Percentiles rank a stretch among this genome's conserved stretches.
phyloP scores from a whole-genome alignment of 2,113 vertebrate genomes.

The Siphamia tubifer region DNA sequence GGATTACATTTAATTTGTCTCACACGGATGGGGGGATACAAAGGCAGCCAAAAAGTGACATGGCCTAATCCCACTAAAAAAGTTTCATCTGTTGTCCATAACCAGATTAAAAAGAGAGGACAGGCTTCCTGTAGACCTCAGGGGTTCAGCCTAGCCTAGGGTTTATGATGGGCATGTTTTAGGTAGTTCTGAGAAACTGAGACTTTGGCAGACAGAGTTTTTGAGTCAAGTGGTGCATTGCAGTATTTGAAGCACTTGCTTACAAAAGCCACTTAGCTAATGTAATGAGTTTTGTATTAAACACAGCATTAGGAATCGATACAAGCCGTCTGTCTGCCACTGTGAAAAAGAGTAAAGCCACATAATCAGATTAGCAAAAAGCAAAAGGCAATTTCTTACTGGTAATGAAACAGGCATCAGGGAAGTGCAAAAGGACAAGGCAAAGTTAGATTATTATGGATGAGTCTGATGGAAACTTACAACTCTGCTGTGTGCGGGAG shows the following conservation, averaged over 20 bases:
- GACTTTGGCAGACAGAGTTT: slow-evolving; percentile 12
- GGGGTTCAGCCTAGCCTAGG: slow-evolving; percentile 28
- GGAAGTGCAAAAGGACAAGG: slow-evolving; percentile 45
- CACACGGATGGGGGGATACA: slow-evolving; percentile 46
- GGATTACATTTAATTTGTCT: slow-evolving; percentile 75
- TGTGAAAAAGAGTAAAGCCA: slow-evolving; percentile 40
- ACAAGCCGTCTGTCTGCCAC: slow-evolving; percentile 38
- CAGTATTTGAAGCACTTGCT: slow-evolving; percentile 29
- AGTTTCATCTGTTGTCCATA: slow-evolving; percentile 49
- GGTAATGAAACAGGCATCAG: slow-evolving; percentile 51
- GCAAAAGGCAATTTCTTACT: slow-evolving; percentile 61
- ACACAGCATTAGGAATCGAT: slow-evolving; percentile 50
- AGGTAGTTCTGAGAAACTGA: neutral
- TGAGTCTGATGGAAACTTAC: slow-evolving; percentile 67
- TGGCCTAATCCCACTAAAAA: slow-evolving; percentile 66
- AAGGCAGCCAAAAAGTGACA: slow-evolving; percentile 71
- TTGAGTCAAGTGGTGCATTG: slow-evolving; percentile 49
- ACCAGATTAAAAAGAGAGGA: slow-evolving; percentile 56
- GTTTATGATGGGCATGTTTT: slow-evolving; percentile 15
- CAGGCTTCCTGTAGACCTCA: slow-evolving; percentile 36
- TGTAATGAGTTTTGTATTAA: slow-evolving; percentile 55
- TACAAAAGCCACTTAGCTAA: slow-evolving; percentile 52
- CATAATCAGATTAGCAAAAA: slow-evolving; percentile 63
- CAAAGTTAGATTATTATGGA: slow-evolving; percentile 51
- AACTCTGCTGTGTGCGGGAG: slow-evolving; percentile 64